A percentile compares a stretch with the other conserved stretches of the same genome.
These are phyloP conservation scores for Uropsilus gracilis DNA, from an alignment of 2,113 vertebrate genomes.

Conservation along the genomic window DNA sequence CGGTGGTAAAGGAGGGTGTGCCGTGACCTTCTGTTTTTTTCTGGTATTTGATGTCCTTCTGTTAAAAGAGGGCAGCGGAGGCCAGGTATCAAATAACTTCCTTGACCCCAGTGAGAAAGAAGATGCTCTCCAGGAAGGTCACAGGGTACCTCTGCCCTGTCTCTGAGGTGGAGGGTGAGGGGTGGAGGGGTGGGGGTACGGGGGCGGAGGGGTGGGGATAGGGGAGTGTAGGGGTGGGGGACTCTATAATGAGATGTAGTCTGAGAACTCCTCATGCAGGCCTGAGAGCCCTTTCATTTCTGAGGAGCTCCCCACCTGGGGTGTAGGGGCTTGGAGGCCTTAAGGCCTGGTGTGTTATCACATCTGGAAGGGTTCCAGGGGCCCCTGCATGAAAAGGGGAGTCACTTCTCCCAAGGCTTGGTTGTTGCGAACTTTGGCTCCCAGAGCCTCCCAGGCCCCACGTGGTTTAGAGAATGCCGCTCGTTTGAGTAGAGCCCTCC, in stretches of 20 bases:
- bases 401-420: neutral
- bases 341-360: neutral
- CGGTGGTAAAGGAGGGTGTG: neutral
- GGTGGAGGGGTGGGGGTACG: too few species aligned
- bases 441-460: neutral
- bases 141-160: neutral
- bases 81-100: neutral
- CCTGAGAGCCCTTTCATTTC: neutral
- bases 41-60: neutral
- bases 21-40: neutral
- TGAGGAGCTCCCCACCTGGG: neutral
- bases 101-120: neutral
- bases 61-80: neutral
- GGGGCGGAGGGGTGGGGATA: too few species aligned
- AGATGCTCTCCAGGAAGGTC: neutral
- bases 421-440: neutral
- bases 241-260: neutral
- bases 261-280: neutral
- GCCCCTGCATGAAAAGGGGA: neutral
- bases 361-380: neutral
- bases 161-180: neutral
- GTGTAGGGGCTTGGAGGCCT: neutral
- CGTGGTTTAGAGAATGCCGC: neutral
- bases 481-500: neutral
- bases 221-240: too few species aligned